Base-by-base conservation (phyloP, 2,113 vertebrate genomes). In the Nycticebus coucang region DNA sequence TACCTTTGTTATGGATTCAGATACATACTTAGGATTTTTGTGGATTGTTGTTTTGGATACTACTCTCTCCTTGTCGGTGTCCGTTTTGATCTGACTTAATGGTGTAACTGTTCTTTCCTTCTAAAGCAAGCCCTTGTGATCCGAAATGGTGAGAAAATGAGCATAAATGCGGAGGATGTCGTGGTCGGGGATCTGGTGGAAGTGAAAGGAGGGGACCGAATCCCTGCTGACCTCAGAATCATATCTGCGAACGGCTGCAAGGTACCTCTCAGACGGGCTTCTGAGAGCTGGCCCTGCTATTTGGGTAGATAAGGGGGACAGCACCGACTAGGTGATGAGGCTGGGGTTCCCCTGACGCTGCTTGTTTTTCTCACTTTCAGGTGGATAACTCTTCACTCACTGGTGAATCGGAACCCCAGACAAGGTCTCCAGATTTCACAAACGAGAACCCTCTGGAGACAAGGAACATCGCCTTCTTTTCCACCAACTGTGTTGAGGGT, bases 311-410 rank as follows among this genome's bases (percentile, higher is more conserved):
- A 17, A 12, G 4, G 5, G 0, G 66, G 33, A 41, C 37, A 6
- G 19, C 35, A 1, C 53, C 5, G 19, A 8, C 45, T 1, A 30
- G 64, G 0, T 4, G 53, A 14, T 0, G 7, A 18, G 19, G 45
- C 77, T 2, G 0, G 2, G 1, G 11, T 15, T 87, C 82, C 28
- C 3, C 0, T 1, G 15, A 11, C 37, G 1, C 11, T 22, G 53
- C 8, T 33, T 2, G 0, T 12, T 53, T 62, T 37, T 26, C 22
- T 96, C 75, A 0, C 0, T 0, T 55, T 35, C 96, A 99, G 99
- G 99, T 99, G 98, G 99, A 99, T 93, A 99, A 99, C 97, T 99
- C 99, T 11, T 99, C 99, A 3, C 99, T 99, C 96, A 99, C 99
- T 15, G 99, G 99, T 59, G 99, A 99, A 96, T 99, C 99, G 0